These are phyloP conservation scores for Lophochroa leadbeateri DNA, from an alignment of 2,113 vertebrate genomes.

Conservation along the genomic window DNA sequence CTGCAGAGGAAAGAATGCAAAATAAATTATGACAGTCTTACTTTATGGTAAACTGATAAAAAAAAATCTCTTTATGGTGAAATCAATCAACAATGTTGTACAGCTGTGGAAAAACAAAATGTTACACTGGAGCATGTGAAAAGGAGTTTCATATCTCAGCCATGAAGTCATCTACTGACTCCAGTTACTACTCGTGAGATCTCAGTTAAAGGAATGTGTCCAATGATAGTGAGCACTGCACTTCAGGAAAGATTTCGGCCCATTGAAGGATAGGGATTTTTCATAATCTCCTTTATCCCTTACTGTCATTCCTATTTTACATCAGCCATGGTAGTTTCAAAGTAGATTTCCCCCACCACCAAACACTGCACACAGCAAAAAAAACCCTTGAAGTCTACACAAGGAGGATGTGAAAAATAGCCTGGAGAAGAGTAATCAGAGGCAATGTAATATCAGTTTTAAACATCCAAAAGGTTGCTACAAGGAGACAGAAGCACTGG, in stretches of 20 bases:
- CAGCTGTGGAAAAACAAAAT: background rate
- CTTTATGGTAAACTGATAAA: background rate
- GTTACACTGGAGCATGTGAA: background rate
- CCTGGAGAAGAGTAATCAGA: background rate
- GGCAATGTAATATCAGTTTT: background rate
- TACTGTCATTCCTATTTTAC: constrained; percentile 1
- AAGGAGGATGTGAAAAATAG: background rate
- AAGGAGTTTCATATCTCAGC: background rate
- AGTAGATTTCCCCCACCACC: background rate
- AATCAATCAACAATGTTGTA: background rate
- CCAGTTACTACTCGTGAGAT: background rate
- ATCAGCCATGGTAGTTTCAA: background rate
- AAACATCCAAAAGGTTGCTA: background rate
- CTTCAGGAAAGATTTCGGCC: background rate
- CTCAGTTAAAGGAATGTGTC: background rate
- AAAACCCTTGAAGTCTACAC: background rate
- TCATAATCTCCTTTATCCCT: constrained; percentile 6
- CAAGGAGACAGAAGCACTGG: background rate
- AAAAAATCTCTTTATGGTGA: background rate
- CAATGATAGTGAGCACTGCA: background rate
- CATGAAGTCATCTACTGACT: background rate
- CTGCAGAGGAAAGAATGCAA: background rate
- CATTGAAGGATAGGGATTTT: background rate
- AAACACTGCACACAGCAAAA: background rate
- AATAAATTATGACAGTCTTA: background rate